These are phyloP conservation scores for Anastrepha obliqua DNA, from an alignment of 1,140 invertebrate species.

Conservation along the genomic window DNA sequence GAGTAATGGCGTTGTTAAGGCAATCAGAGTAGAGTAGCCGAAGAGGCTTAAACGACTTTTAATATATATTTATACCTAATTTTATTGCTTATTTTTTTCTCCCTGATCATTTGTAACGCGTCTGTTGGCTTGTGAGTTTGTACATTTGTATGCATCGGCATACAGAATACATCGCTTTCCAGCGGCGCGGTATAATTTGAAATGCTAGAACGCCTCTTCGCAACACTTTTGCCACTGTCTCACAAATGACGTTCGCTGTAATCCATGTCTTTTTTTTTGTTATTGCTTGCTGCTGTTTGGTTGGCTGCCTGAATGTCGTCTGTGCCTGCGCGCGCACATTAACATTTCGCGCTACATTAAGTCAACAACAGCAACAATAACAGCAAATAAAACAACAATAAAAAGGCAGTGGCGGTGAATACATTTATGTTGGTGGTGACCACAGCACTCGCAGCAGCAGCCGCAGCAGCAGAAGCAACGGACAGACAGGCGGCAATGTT, in stretches of 20 bases:
- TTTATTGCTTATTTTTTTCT: not conserved
- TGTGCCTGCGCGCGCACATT: constrained; percentile 38
- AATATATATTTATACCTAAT: not conserved
- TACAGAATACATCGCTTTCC: not conserved
- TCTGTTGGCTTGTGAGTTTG: not conserved
- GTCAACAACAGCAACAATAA: not conserved
- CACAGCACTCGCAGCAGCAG: constrained; percentile 5
- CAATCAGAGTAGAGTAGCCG: too few relatives aligned
- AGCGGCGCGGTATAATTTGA: constrained; percentile 52
- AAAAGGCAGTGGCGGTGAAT: not conserved
- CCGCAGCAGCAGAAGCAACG: not conserved
- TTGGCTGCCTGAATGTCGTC: constrained; percentile 9
- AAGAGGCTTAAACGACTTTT: constrained; percentile 6
- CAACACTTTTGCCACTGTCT: constrained; percentile 54
- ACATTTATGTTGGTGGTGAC: constrained; percentile 16
- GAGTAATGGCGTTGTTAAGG: not conserved
- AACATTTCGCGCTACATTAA: constrained; percentile 51
- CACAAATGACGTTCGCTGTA: not conserved
- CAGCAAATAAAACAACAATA: not conserved
- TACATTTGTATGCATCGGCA: not conserved
- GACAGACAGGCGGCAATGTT: not conserved
- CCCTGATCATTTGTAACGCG: not conserved
- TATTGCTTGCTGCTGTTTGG: constrained; percentile 44
- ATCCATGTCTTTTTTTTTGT: not conserved
- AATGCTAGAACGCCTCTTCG: constrained; percentile 60